phyloP scores from a whole-genome alignment of 30 jellyfish, hydroid and myxozoan species.

The Aurelia sp. region DNA sequence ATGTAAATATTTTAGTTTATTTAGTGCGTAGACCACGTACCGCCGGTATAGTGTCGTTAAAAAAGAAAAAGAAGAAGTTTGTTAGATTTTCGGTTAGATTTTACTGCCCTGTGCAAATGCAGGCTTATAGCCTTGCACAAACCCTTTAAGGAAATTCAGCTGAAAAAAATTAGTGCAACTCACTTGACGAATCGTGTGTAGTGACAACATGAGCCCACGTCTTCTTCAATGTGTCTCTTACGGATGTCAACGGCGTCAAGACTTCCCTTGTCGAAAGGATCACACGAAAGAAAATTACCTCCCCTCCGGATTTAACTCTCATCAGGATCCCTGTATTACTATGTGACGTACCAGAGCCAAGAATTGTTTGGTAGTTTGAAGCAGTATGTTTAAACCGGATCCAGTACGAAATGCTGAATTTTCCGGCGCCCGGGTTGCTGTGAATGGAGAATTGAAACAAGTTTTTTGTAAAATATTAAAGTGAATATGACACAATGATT shows the following conservation, averaged over 20 bases:
- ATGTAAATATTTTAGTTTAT: too few relatives aligned
- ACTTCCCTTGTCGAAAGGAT: not conserved
- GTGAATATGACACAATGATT: too few relatives aligned
- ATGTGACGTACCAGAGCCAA: slow-evolving; percentile 2
- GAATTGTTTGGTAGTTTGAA: slow-evolving; percentile 12
- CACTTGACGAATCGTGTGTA: not conserved
- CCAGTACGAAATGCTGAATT: slow-evolving; percentile 43
- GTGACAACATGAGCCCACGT: slow-evolving; percentile 27
- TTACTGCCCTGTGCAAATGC: too few relatives aligned
- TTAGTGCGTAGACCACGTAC: too few relatives aligned
- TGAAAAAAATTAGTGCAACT: not conserved
- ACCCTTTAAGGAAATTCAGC: too few relatives aligned
- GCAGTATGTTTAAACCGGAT: slow-evolving; percentile 9
- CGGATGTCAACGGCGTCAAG: not conserved
- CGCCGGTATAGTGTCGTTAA: too few relatives aligned
- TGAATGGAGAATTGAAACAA: not conserved
- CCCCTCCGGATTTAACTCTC: not conserved
- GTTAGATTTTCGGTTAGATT: too few relatives aligned
- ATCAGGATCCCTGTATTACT: slow-evolving; percentile 24
- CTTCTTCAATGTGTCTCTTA: slow-evolving; percentile 4
- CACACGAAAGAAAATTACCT: not conserved
- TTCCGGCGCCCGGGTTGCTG: slow-evolving; percentile 43
- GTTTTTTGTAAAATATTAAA: not conserved
- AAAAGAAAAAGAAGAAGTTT: too few relatives aligned
- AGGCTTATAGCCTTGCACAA: too few relatives aligned